phyloP scores from a whole-genome alignment of 2,888 invertebrate species.

The Dasypolia templi region DNA sequence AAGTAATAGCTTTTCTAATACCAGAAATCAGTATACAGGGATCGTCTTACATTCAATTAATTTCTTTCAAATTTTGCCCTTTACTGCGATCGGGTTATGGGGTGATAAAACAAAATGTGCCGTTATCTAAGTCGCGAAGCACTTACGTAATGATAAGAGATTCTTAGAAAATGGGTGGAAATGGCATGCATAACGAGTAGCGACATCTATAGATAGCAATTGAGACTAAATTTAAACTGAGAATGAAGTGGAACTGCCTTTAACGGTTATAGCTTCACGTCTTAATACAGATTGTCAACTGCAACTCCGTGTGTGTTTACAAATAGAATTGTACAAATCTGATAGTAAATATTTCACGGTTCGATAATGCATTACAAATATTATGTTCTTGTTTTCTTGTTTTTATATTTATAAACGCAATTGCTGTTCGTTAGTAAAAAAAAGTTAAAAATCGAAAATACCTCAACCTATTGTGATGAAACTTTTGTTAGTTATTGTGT shows the following conservation, averaged over 20 bases:
- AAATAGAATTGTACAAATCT: background rate
- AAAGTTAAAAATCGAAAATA: background rate
- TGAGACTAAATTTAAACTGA: constrained; percentile 47
- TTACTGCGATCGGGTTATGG: constrained; percentile 12
- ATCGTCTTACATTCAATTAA: constrained; percentile 10
- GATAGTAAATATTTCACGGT: background rate
- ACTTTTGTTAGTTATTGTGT: background rate
- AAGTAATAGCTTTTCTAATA: background rate
- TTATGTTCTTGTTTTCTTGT: no score
- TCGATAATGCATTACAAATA: background rate
- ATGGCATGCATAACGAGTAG: constrained; percentile 46
- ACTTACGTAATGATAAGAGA: constrained; percentile 54
- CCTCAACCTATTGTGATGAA: no score
- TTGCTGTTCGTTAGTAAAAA: no score
- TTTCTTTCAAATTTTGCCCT: constrained; percentile 33
- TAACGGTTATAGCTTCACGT: constrained; percentile 14
- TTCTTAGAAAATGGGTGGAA: constrained; percentile 50
- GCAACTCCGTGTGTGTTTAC: background rate
- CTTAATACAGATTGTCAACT: constrained; percentile 12
- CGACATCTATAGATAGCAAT: constrained; percentile 50
- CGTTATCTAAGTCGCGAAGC: constrained; percentile 54
- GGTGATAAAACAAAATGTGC: constrained; percentile 59
- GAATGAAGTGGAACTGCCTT: constrained; percentile 38
- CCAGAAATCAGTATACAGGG: background rate
- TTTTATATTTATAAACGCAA: no score